Conservation (phyloP, 2,113 vertebrate species). For the Oreochromis tanganicae region DNA sequence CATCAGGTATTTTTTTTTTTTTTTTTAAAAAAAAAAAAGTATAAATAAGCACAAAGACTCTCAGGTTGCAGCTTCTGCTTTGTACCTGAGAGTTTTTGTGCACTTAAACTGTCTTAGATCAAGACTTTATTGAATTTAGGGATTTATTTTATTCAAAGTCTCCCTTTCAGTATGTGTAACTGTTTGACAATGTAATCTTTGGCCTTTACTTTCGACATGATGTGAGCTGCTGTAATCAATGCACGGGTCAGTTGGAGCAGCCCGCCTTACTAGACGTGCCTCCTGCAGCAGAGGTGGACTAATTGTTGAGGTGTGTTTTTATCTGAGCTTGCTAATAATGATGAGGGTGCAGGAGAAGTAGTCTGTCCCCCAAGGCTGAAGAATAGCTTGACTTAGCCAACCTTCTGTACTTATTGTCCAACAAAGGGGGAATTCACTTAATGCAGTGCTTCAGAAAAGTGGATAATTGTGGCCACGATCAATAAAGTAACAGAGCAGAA, state of each 20-base stretch:
- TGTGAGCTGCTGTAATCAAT: neutral
- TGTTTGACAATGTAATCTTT: neutral
- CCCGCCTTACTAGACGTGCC: conserved; percentile 14
- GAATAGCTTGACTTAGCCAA: conserved; percentile 68
- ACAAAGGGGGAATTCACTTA: conserved; percentile 78
- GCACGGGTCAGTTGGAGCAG: conserved; percentile 13
- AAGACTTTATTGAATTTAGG: neutral
- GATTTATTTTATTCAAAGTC: neutral
- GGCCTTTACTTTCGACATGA: neutral
- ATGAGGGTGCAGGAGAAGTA: conserved; percentile 66
- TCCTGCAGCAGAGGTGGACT: conserved; percentile 57
- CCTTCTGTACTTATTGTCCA: conserved; percentile 81
- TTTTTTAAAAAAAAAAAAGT: neutral
- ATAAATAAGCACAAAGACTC: neutral
- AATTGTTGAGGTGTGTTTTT: conserved; percentile 74
- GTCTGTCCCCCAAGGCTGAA: conserved; percentile 73
- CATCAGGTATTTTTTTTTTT: neutral
- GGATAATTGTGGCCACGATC: conserved; percentile 77
- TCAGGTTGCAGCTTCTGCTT: neutral
- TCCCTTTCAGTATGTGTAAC: neutral
- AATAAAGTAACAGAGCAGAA: conserved; percentile 75
- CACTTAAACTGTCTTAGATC: neutral
- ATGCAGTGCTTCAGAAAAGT: conserved; percentile 77
- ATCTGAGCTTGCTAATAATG: conserved; percentile 72
- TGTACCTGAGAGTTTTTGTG: neutral